A percentile compares a stretch with the other conserved stretches of the same genome.
Conservation (phyloP, 1,140 invertebrate genomes). For the Subanguina moxae region DNA sequence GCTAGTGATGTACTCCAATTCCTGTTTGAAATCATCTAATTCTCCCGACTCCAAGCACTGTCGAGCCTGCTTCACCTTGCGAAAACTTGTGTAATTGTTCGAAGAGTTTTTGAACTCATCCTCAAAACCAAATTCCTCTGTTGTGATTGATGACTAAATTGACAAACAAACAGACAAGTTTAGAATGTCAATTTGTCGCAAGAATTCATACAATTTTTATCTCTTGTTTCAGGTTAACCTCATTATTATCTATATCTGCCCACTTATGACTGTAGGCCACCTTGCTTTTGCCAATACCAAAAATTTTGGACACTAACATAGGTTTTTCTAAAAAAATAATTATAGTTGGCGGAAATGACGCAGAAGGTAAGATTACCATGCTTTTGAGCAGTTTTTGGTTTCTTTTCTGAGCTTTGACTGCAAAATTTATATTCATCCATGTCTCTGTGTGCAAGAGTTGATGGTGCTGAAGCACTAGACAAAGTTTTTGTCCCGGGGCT, state of each 20-base stretch:
- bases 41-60: constrained; percentile 41
- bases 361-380: too few relatives aligned
- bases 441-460: too few relatives aligned
- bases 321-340: too few relatives aligned
- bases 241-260: neutral
- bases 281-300: neutral
- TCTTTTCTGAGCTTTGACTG: too few relatives aligned
- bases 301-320: neutral
- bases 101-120: neutral
- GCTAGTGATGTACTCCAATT: constrained; percentile 39
- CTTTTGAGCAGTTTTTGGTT: too few relatives aligned
- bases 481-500: too few relatives aligned
- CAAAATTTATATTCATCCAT: too few relatives aligned
- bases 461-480: too few relatives aligned
- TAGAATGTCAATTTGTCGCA: neutral
- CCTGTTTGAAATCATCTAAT: constrained; percentile 45
- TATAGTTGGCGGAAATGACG: too few relatives aligned
- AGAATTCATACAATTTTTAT: neutral
- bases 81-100: constrained; percentile 8
- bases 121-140: neutral
- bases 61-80: constrained; percentile 42
- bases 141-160: neutral
- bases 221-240: neutral
- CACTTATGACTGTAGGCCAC: constrained; percentile 8
- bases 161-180: neutral